Conservation (phyloP, 2,113 vertebrate species). For the Rostratula benghalensis region DNA sequence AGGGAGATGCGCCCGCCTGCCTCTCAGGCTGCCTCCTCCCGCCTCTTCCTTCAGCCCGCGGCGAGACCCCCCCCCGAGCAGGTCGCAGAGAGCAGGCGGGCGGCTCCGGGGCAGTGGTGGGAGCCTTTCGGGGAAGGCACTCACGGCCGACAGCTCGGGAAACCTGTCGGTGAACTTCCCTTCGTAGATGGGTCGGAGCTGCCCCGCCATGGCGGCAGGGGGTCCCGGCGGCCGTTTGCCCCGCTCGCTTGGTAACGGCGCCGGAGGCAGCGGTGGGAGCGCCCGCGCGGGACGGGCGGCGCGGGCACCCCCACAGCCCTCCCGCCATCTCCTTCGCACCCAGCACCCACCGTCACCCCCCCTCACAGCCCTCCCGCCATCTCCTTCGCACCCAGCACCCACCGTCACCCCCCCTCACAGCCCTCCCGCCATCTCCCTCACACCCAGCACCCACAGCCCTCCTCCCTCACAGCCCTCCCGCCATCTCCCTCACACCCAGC, state of each 20-base stretch:
- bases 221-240: accelerated
- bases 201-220: neutral
- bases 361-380: neutral
- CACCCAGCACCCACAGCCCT: neutral
- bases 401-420: no score
- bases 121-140: accelerated
- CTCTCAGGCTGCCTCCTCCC: neutral
- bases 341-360: neutral
- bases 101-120: accelerated
- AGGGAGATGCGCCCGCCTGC: accelerated
- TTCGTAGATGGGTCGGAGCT: neutral
- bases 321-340: neutral
- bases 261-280: neutral
- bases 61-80: no score
- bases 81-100: accelerated
- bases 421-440: neutral
- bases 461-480: neutral
- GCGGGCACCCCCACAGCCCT: neutral
- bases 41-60: neutral
- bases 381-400: neutral
- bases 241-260: neutral
- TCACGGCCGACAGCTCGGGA: conserved; percentile 39
- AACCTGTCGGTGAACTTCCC: conserved; percentile 41
- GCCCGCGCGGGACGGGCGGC: neutral
- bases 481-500: accelerated